Conservation (phyloP, 2,113 vertebrate species). For the Datnioides undecimradiatus region DNA sequence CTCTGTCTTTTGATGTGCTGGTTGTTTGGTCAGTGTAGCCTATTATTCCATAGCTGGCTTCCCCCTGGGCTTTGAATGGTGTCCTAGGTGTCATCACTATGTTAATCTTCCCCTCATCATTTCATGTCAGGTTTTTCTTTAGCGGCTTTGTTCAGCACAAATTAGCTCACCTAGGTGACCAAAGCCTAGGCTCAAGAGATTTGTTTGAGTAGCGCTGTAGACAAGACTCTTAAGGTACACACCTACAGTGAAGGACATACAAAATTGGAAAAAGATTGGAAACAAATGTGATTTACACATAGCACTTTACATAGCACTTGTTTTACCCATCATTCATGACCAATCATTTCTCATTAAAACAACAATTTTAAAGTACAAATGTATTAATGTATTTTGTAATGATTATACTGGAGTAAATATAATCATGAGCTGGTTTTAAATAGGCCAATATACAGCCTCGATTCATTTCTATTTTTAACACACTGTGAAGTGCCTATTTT, state of each 20-base stretch:
- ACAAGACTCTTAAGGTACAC: background rate
- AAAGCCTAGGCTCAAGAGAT: background rate
- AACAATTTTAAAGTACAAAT: too few species aligned
- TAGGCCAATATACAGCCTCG: too few species aligned
- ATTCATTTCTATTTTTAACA: too few species aligned
- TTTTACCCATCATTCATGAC: too few species aligned
- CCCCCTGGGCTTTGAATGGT: slow-evolving; percentile 15
- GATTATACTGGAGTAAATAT: too few species aligned
- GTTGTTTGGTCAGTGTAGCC: background rate
- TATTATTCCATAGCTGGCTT: background rate
- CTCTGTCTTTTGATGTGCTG: slow-evolving; percentile 19
- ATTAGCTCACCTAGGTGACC: slow-evolving; percentile 4
- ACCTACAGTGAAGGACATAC: background rate
- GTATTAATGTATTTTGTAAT: too few species aligned
- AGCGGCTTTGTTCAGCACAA: slow-evolving; percentile 33
- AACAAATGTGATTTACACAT: background rate
- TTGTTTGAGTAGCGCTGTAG: background rate
- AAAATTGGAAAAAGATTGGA: background rate
- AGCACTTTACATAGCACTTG: too few species aligned
- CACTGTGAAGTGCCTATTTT: too few species aligned
- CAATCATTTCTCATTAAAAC: too few species aligned
- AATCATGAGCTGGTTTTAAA: too few species aligned
- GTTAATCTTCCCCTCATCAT: slow-evolving; percentile 34
- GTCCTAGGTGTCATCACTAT: slow-evolving; percentile 24
- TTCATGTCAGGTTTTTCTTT: slow-evolving; percentile 8